Conservation (phyloP, 2,888 invertebrate species). For the Spodoptera littoralis region DNA sequence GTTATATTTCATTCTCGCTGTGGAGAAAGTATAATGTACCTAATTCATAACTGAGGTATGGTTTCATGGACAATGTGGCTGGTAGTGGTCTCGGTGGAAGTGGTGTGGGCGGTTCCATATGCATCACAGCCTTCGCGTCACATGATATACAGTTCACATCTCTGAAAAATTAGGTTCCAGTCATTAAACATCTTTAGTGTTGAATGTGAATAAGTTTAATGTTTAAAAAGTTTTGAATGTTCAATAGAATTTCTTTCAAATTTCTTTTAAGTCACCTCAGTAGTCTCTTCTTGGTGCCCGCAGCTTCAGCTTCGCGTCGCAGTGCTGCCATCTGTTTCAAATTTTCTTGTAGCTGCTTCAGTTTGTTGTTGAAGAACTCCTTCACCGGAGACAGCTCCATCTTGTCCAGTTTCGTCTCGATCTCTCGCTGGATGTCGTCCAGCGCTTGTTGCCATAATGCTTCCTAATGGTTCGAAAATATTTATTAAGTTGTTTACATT, state of each 20-base stretch:
- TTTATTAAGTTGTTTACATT: no score
- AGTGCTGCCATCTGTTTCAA: constrained; percentile 89
- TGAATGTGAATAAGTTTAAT: no score
- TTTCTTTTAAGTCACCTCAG: constrained; percentile 81
- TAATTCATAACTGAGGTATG: constrained; percentile 92
- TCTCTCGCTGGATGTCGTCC: constrained; percentile 90
- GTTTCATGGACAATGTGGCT: constrained; percentile 90
- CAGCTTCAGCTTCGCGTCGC: constrained; percentile 91
- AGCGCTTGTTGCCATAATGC: constrained; percentile 90
- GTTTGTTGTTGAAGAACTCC: constrained; percentile 90
- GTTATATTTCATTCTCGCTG: no score
- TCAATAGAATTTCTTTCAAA: background rate
- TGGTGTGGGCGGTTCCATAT: constrained; percentile 84
- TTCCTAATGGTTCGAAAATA: constrained; percentile 79
- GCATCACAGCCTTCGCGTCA: constrained; percentile 93
- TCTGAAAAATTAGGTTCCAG: constrained; percentile 68
- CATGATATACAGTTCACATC: constrained; percentile 94
- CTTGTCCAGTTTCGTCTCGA: constrained; percentile 91
- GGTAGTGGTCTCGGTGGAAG: constrained; percentile 87
- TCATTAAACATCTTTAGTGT: no score
- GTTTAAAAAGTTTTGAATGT: no score
- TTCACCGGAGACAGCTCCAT: constrained; percentile 90
- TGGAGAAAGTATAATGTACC: constrained; percentile 71
- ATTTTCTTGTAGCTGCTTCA: constrained; percentile 90
- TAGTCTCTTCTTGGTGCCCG: constrained; percentile 91